Base-by-base conservation (phyloP, 2,113 vertebrate genomes). In the Lepus americanus region DNA sequence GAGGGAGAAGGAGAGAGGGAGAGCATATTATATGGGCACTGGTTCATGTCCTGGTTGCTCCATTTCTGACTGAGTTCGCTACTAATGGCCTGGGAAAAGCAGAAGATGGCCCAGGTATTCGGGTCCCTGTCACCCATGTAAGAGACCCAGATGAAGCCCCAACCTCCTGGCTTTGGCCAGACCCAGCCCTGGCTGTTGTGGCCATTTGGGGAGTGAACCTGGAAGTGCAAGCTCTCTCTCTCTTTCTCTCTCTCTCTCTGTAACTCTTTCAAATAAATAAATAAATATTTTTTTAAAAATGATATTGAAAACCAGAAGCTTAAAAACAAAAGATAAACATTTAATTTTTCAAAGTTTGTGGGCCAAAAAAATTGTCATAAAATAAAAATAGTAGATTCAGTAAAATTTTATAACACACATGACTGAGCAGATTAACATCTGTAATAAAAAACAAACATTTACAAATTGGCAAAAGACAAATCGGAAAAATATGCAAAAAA, bases 291-390 rank as follows among this genome's bases (percentile, higher is more conserved):
- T 80, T 92, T 84, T 39, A 72, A 86, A 66, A 81, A 4, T 59
- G 29, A 89, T 31, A n/a, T 20, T 81, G 27, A 27, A 94, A 86
- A 59, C 25, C 55, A 89, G 20, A 95, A 77, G 31, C 36, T 73
- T 91, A 20, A 89, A 92, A 92, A 39, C 81, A 85, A 89, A 92
- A 72, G 39, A 66, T 53, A 29, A 86, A 64, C 17, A 66, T 33
- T 78, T 29, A 85, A 85, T 25, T 33, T 36, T 66, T n/a, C 55
- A 77, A 87, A 74, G 27, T 77, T 13, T 77, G 36, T 70, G 27
- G 13, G n/a, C 4, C 74, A 90, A 78, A 66, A 74, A 69, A 9
- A 4, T 10, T 25, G 27, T 33, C 63, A 81, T 51, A 79, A 92
- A 83, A 76, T 69, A 63, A 83, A 94, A 83, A 89, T 63, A 70